Base-by-base conservation (phyloP, 2,797 vertebrate species). In the Chiroxiphia lanceolata region DNA sequence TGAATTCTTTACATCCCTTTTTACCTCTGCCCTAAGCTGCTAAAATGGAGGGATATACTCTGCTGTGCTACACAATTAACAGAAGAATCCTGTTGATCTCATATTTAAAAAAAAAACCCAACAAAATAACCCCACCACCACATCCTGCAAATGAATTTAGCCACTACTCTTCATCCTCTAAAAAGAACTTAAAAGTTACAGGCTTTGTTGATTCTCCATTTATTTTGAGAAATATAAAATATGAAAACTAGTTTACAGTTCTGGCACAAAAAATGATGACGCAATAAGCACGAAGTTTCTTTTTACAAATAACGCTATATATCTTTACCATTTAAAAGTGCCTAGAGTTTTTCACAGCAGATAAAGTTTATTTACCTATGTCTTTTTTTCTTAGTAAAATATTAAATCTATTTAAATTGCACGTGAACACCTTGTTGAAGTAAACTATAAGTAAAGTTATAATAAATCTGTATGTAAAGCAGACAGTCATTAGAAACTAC, bases 161-260 rank as follows among this genome's bases (percentile, higher is more conserved):
- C 34, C 40, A 63, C 29, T 45, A n/a, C 21, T 60, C 59, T 76
- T 82, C 27, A 74, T 26, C 25, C 75, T 47, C 6, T 77, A 47
- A 90, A 90, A 95, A 90, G 45, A 96, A 94, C 63, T 91, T 63
- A 56, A 44, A 81, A 89, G 76, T 93, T 96, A 91, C 48, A 95
- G 71, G 50, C 83, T 88, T 92, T 89, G 61, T 89, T 87, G 79
- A 97, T 96, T 93, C 93, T 92, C 94, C 94, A 77, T 98, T 98
- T 98, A 98, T 98, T 98, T 95, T 96, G 75, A 96, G 97, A 97
- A 98, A 97, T 97, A 98, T 94, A 98, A 98, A 96, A 96, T 97
- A 96, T 74, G 95, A 97, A 97, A 98, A 95, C 94, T 85, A 88
- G 78, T 93, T 97, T 97, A 97, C 96, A 98, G 63, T 96, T 97